Evolutionary conservation across 2,113 vertebrate genomes (phyloP).

Genomic region (Mus spicilegus): DNA sequence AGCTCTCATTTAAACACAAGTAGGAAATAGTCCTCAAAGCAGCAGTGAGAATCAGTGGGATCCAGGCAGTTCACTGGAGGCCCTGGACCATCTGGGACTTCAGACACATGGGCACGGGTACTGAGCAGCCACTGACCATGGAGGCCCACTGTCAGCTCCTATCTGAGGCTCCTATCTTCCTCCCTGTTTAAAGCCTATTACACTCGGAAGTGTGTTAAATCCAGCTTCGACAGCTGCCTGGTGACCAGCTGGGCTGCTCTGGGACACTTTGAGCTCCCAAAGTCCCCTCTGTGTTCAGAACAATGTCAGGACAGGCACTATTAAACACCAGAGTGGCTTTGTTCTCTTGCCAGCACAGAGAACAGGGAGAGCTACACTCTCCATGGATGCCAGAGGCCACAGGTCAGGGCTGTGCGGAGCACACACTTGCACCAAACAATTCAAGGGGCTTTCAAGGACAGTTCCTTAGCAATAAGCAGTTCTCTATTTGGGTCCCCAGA

Average conservation of each 20-base stretch:
- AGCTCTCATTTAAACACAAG: background rate
- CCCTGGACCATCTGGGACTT: background rate
- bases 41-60: background rate
- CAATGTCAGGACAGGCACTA: background rate
- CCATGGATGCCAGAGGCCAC: background rate
- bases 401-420: background rate
- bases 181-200: background rate
- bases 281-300: background rate
- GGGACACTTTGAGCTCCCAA: background rate
- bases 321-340: background rate
- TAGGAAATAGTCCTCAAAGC: background rate
- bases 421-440: background rate
- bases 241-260: background rate
- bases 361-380: background rate
- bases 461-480: background rate
- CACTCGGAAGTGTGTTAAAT: background rate
- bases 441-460: background rate
- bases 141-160: background rate
- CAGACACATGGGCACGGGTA: background rate
- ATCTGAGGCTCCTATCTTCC: background rate
- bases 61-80: background rate
- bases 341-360: background rate
- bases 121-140: background rate
- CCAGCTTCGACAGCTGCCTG: background rate
- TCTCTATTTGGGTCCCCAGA: background rate